Evolutionary conservation across 2,113 vertebrate species (phyloP).

Genomic region (Pycnonotus jocosus): DNA sequence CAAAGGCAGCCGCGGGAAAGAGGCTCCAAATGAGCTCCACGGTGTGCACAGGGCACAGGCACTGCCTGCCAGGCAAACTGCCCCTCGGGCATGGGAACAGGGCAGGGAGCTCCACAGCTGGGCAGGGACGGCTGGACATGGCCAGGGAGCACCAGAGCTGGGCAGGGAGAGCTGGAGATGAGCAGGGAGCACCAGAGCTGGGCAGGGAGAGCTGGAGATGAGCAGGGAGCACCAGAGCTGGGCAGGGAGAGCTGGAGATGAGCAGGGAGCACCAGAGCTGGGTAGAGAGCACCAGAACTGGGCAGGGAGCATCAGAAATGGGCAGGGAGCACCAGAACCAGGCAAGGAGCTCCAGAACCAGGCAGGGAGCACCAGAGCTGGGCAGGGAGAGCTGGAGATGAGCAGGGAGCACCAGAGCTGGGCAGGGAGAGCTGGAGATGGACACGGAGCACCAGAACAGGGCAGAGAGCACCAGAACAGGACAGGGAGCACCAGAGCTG

Average conservation of each 20-base stretch:
- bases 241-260: not conserved
- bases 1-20: not conserved
- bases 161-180: too few relatives aligned
- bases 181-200: too few relatives aligned
- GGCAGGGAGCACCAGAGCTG: too few relatives aligned
- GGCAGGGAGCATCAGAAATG: too few relatives aligned
- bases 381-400: too few relatives aligned
- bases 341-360: too few relatives aligned
- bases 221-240: too few relatives aligned
- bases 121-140: not conserved
- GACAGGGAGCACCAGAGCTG: rapidly evolving
- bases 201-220: too few relatives aligned
- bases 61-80: not conserved
- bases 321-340: too few relatives aligned
- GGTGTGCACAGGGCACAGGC: not conserved
- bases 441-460: rapidly evolving
- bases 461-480: rapidly evolving
- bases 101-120: not conserved
- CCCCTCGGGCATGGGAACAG: rapidly evolving
- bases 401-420: too few relatives aligned
- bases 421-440: not conserved
- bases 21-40: not conserved
- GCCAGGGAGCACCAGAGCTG: too few relatives aligned
- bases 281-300: too few relatives aligned
- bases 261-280: not conserved